Base-by-base conservation (phyloP, 2,888 invertebrate species). In the Cancer borealis region DNA sequence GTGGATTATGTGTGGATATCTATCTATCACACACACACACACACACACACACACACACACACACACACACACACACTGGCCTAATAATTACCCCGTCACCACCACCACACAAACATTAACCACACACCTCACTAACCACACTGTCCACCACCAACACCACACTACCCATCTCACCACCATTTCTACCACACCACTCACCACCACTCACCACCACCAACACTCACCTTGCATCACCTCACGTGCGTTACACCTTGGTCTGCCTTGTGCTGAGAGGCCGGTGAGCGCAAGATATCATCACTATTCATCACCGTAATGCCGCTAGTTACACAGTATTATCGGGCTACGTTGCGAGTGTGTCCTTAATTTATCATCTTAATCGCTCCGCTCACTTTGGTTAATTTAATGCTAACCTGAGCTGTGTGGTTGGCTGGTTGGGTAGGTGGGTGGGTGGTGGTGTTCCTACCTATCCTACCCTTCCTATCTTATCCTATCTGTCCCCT, bases 361-460 rank as follows among this genome's bases (percentile, higher is more conserved):
- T 90, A 49, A 90, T 90, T 90, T 90, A 46, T 90, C 90, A 90
- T 90, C 54, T 54, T 90, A 90, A 90, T 90, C 90, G 90, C 54
- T 30, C 54, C 26, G 90, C 54, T 90, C 54, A 90, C 46, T 90
- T n/a, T 26, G 26, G 90, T 54, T 90, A 90, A 90, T 90, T 90
- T 90, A 90, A 90, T 90, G 90, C 39, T 12, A 46, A 26, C 26
- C 17, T 90, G 54, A 90, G 73, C n/a, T 6, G 73, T 73, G 73
- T 73, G 73, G 54, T 54, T 10, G 39, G 39, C 2, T 39, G 39
- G 39, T 39, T 39, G 39, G 39, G 39, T 39, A 2, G 39, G 0
- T 39, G 39, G 39, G 39, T 49, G 49, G 54, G 12, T 54, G 54
- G 54, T 54, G 14, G 54, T 54, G 54, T 3, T 54, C 14, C 54